Evolutionary conservation across 2,888 invertebrate genomes (phyloP).

Genomic region (Drosophila koepferae): DNA sequence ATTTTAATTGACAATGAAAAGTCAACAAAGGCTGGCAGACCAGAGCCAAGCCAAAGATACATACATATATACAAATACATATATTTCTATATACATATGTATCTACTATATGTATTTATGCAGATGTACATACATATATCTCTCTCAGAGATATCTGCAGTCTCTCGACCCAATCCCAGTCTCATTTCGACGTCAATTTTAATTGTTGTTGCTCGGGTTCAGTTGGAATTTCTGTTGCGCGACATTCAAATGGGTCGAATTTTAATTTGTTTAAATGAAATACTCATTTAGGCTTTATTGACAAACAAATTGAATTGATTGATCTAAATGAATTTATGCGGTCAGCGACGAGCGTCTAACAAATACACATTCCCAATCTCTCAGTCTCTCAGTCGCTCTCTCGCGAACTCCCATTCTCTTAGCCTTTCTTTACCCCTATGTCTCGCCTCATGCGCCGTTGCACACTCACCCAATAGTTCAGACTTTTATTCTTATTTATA

Average conservation of each 20-base stretch:
- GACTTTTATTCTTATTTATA: conserved; percentile 12
- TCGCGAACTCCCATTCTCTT: not conserved
- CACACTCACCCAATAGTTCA: conserved; percentile 7
- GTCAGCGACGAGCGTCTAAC: conserved; percentile 56
- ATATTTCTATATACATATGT: not conserved
- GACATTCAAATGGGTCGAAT: conserved; percentile 83
- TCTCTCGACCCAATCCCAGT: conserved; percentile 25
- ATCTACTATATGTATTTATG: not conserved
- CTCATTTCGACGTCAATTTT: conserved; percentile 72
- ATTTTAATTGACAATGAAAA: conserved; percentile 83
- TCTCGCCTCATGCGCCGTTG: not conserved
- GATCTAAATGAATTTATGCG: conserved; percentile 86
- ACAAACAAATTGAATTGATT: conserved; percentile 86
- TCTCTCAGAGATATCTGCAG: conserved; percentile 52
- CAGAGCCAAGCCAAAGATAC: conserved; percentile 10
- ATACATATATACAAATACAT: not conserved
- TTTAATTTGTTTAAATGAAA: conserved; percentile 85
- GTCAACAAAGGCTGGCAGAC: conserved; percentile 59
- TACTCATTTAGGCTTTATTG: conserved; percentile 85
- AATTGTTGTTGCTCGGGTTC: conserved; percentile 66
- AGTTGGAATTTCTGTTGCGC: conserved; percentile 67
- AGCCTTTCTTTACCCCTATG: conserved; percentile 1
- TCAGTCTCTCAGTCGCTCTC: too few species aligned
- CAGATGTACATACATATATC: not conserved
- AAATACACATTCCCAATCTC: conserved; percentile 11